These are phyloP conservation scores for Rhipidura dahli DNA, from an alignment of 2,113 vertebrate species.

Conservation along the genomic window DNA sequence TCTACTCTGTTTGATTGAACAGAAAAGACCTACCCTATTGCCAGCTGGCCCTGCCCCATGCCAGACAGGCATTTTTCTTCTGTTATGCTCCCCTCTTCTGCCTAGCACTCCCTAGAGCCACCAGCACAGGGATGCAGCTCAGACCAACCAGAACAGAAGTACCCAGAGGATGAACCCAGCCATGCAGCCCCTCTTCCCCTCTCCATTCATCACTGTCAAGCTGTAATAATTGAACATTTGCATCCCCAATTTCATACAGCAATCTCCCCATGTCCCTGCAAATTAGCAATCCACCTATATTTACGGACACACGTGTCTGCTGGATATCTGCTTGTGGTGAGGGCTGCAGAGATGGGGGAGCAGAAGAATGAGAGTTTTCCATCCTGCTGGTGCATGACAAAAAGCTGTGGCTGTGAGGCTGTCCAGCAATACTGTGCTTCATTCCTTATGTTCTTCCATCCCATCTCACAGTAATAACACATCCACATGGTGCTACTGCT, in stretches of 20 bases:
- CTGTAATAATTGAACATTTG: constrained; percentile 50
- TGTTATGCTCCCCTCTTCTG: neutral
- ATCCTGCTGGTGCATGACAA: neutral
- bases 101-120: neutral
- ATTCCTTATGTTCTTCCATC: neutral
- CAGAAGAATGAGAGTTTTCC: neutral
- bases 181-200: neutral
- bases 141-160: neutral
- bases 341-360: neutral
- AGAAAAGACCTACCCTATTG: neutral
- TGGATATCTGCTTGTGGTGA: neutral
- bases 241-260: constrained; percentile 15
- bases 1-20: neutral
- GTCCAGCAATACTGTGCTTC: neutral
- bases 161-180: neutral
- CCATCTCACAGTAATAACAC: neutral
- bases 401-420: neutral
- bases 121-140: neutral
- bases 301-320: neutral
- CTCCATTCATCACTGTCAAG: constrained; percentile 59
- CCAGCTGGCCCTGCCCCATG: neutral
- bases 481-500: neutral
- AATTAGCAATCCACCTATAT: constrained; percentile 15
- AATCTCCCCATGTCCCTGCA: neutral
- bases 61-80: neutral